Conservation (phyloP, 2,113 vertebrate genomes). For the Pavo muticus region DNA sequence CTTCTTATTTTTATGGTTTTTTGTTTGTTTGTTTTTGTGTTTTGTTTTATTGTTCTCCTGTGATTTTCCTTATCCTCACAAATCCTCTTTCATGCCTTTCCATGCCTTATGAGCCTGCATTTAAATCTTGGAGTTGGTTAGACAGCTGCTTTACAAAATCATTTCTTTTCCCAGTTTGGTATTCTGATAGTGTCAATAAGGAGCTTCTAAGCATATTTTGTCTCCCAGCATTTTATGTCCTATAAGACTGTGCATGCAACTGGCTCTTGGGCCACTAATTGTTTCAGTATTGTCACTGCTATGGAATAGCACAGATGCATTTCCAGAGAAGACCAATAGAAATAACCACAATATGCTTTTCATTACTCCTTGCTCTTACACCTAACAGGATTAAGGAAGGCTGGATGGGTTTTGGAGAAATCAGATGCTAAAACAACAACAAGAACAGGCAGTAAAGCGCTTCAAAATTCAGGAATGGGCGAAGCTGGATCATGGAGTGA, state of each 20-base stretch:
- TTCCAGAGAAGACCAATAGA: not conserved
- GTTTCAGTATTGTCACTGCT: not conserved
- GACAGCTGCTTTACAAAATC: not conserved
- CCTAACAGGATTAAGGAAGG: not conserved
- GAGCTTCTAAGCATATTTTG: not conserved
- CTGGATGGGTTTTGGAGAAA: not conserved
- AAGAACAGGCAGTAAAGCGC: not conserved
- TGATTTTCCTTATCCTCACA: not conserved
- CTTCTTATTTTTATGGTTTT: not conserved
- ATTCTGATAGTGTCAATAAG: not conserved
- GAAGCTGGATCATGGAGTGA: not conserved
- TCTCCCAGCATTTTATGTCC: not conserved
- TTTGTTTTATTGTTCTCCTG: not conserved
- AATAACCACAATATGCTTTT: not conserved
- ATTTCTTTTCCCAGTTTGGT: not conserved
- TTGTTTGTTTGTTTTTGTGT: not conserved
- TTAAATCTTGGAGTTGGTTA: not conserved
- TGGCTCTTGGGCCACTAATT: not conserved
- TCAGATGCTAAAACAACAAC: not conserved
- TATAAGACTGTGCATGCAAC: not conserved
- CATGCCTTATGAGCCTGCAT: not conserved
- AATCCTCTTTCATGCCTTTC: not conserved
- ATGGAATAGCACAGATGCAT: not conserved
- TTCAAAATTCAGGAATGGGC: not conserved
- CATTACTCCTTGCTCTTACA: not conserved